Evolutionary conservation across 2,797 vertebrate species (phyloP), one percentile per base, ranked within the genome.

Genomic region (Eurystomus glaucurus): DNA sequence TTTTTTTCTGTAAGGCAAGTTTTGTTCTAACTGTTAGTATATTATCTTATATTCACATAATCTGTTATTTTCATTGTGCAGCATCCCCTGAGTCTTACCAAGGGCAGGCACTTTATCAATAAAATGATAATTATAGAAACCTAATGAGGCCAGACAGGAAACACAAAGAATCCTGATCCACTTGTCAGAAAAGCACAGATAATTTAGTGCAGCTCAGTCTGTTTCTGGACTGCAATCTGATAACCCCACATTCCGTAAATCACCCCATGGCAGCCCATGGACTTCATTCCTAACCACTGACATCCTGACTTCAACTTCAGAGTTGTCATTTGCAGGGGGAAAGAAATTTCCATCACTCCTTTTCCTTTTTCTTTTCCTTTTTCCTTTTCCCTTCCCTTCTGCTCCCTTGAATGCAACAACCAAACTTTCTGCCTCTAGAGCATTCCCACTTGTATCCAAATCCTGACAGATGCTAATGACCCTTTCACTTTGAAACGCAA

Each of bases 81-180:
- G 72, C 76, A 88, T 90, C 85, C 90, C 90, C 45, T 0, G 4
- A 77, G 88, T 72, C 64, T 94, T 76, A 90, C 66, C 48, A 88
- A 96, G 83, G 62, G 85, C 85, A 96, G 91, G 61, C 65, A 95
- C 66, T 96, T 95, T 96, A 96, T 96, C 94, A 96, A 96, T 96
- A 93, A 93, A 90, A 85, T 0, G 1, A 88, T 97, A 96, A 96
- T 95, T 96, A 96, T 79, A 90, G 90, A 75, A 96, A 76, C 77
- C 69, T 96, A 96, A 95, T 93, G 85, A 97, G 88, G 85, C 85
- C 85, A 96, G 51, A 28, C 54, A 94, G 52, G 61, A 96, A 97
- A 77, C 45, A 85, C 66, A 93, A 79, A 93, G 70, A 95, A 90
- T 85, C 93, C 69, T 46, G 65, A 90, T 86, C 41, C 51, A 86